Evolutionary conservation across 1,140 invertebrate genomes (phyloP).

Genomic region (Cydia splendana): DNA sequence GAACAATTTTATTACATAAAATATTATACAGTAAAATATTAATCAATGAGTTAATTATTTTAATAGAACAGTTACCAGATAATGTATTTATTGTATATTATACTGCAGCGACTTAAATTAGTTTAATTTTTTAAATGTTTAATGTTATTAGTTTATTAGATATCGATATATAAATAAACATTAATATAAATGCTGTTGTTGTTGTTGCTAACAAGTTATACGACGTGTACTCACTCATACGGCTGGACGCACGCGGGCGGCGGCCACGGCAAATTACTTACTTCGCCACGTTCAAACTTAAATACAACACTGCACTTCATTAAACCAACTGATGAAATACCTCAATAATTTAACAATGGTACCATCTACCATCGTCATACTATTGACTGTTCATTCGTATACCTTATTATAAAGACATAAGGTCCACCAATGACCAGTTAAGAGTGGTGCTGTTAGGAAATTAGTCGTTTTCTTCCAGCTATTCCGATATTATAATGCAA

Average conservation of each 20-base stretch:
- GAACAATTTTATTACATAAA: constrained; percentile 39
- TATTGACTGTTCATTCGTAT: not conserved
- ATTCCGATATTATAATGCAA: not conserved
- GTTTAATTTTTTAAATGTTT: constrained; percentile 36
- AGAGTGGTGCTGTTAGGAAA: not conserved
- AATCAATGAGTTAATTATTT: constrained; percentile 38
- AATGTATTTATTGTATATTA: constrained; percentile 32
- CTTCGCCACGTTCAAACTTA: no score
- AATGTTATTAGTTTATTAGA: constrained; percentile 52
- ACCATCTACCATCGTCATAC: no score
- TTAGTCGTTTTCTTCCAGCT: not conserved
- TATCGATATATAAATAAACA: constrained; percentile 61
- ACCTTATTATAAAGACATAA: no score
- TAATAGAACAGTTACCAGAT: constrained; percentile 24
- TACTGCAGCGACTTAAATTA: constrained; percentile 28
- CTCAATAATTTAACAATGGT: no score
- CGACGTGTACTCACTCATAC: constrained; percentile 62
- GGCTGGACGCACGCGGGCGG: constrained; percentile 39
- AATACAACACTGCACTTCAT: no score
- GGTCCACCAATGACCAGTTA: no score
- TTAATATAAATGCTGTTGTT: constrained; percentile 72
- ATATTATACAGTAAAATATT: constrained; percentile 34
- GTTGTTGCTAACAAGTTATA: constrained; percentile 76
- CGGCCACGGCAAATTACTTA: not conserved
- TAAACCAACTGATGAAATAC: no score